Evolutionary conservation across 2,888 invertebrate species (phyloP).

Genomic region (Trichopria drosophilae): DNA sequence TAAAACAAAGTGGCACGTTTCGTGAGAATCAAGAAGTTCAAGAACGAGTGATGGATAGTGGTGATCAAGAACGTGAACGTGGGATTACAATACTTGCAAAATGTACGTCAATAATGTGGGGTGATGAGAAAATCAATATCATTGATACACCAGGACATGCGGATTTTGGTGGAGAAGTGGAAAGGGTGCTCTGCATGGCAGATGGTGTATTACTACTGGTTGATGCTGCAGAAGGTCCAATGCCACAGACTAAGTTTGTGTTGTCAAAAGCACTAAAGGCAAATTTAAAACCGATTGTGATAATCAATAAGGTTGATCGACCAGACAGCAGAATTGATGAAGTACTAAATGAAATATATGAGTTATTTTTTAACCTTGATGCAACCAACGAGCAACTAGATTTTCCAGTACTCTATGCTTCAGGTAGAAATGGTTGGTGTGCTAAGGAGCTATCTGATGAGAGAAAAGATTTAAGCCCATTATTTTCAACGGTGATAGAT

Average conservation of each 20-base stretch:
- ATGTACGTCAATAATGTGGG: slow-evolving; percentile 13
- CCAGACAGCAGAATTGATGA: slow-evolving; percentile 7
- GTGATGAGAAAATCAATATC: slow-evolving; percentile 14
- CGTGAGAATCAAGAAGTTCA: slow-evolving; percentile 9
- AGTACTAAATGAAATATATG: slow-evolving; percentile 19
- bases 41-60: slow-evolving; percentile 16
- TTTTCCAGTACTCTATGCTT: slow-evolving; percentile 17
- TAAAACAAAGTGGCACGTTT: slow-evolving; percentile 18
- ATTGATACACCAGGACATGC: slow-evolving; percentile 24
- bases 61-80: slow-evolving; percentile 16
- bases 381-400: slow-evolving; percentile 19
- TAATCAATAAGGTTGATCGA: slow-evolving; percentile 22
- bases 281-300: slow-evolving; percentile 15
- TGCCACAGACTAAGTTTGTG: slow-evolving; percentile 24
- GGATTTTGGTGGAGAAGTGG: slow-evolving; percentile 23
- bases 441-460: slow-evolving; percentile 14
- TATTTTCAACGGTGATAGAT: slow-evolving; percentile 16
- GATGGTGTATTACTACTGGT: slow-evolving; percentile 20
- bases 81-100: slow-evolving; percentile 24
- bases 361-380: slow-evolving; percentile 18
- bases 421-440: slow-evolving; percentile 19
- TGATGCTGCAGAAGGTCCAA: slow-evolving; percentile 20
- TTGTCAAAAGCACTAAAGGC: slow-evolving; percentile 10
- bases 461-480: slow-evolving; percentile 12
- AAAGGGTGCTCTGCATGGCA: slow-evolving; percentile 16